A percentile compares a stretch with the other conserved stretches of the same genome.
phyloP scores from a whole-genome alignment of 2,888 invertebrate genomes.

The Brenthis ino region DNA sequence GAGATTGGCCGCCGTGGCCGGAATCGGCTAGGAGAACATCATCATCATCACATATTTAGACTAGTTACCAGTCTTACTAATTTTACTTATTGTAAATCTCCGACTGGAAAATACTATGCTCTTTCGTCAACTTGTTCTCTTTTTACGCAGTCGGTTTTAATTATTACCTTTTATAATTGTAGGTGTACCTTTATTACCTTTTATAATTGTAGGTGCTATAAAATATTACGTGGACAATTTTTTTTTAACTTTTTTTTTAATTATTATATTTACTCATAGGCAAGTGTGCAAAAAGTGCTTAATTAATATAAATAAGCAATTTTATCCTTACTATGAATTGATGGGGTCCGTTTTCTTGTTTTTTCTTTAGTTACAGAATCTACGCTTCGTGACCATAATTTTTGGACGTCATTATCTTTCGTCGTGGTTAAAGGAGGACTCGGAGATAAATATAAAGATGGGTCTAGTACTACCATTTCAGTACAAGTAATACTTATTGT shows the following conservation, averaged over 20 bases:
- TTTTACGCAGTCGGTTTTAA: too few relatives aligned
- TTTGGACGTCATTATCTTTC: conserved; percentile 33
- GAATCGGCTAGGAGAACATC: too few relatives aligned
- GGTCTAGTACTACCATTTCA: conserved; percentile 54
- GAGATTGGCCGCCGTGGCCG: too few relatives aligned
- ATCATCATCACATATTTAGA: too few relatives aligned
- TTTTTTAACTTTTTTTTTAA: neutral
- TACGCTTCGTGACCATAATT: conserved; percentile 50
- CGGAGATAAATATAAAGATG: conserved; percentile 44
- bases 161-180: too few relatives aligned
- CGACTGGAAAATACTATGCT: too few relatives aligned
- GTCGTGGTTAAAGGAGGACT: conserved; percentile 59
- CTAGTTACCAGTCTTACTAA: too few relatives aligned
- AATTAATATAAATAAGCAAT: neutral
- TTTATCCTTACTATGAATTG: neutral
- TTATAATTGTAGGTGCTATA: too few relatives aligned
- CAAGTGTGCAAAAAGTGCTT: neutral
- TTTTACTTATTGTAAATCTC: too few relatives aligned
- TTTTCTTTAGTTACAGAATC: conserved; percentile 18
- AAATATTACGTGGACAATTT: too few relatives aligned
- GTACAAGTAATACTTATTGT: conserved; percentile 37
- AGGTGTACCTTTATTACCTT: too few relatives aligned
- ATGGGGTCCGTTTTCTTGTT: conserved; percentile 6
- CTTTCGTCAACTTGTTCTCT: too few relatives aligned
- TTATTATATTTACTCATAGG: neutral